Conservation (phyloP, 2,888 invertebrate species). For the Pyrochroa serraticornis region DNA sequence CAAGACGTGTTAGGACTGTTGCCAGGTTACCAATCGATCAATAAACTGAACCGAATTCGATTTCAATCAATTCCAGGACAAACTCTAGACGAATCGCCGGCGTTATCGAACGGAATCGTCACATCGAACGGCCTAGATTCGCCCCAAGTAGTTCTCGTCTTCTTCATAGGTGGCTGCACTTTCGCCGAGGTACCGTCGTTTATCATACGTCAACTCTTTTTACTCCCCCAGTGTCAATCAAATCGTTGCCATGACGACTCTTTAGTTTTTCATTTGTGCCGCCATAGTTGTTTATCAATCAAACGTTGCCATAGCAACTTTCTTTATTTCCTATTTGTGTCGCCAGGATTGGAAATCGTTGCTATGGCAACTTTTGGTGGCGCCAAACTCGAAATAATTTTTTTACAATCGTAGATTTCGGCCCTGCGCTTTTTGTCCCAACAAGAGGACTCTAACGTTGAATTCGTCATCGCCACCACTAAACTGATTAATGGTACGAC, state of each 20-base stretch:
- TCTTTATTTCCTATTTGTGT: too few relatives aligned
- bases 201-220: too few relatives aligned
- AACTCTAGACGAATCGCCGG: slow-evolving; percentile 69
- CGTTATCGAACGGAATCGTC: slow-evolving; percentile 42
- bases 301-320: neutral
- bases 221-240: too few relatives aligned
- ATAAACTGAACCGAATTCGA: too few relatives aligned
- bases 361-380: too few relatives aligned
- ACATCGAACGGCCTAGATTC: slow-evolving; percentile 59
- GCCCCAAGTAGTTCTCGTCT: slow-evolving; percentile 81
- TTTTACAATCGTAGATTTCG: too few relatives aligned
- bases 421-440: slow-evolving; percentile 76
- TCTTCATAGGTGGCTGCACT: slow-evolving; percentile 97
- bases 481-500: slow-evolving; percentile 89
- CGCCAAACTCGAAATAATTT: too few relatives aligned
- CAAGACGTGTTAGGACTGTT: slow-evolving; percentile 83
- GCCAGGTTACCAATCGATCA: slow-evolving; percentile 63
- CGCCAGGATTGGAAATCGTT: too few relatives aligned
- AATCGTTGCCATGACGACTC: too few relatives aligned
- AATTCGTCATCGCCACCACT: slow-evolving; percentile 89
- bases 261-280: too few relatives aligned
- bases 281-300: slow-evolving; percentile 49
- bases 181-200: slow-evolving; percentile 76
- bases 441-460: slow-evolving; percentile 82
- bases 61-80: slow-evolving; percentile 55